Percentiles rank a stretch among this genome's conserved stretches.
phyloP scores from a whole-genome alignment of 2,888 invertebrate species.

The Ariolimax columbianus region DNA sequence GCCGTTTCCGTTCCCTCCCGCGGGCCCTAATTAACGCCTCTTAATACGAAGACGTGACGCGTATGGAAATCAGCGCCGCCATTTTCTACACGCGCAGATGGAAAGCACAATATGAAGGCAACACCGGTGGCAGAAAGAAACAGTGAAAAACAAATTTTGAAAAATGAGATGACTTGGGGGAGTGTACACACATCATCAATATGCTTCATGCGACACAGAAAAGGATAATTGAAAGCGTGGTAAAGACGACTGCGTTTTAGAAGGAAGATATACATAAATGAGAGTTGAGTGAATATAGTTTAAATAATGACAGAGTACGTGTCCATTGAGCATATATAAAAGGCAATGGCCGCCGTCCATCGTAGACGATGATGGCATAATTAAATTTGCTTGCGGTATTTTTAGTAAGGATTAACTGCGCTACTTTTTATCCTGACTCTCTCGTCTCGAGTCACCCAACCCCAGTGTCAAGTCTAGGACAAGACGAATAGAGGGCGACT shows the following conservation, averaged over 20 bases:
- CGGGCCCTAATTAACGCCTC: constrained; percentile 45
- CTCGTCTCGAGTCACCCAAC: too few relatives aligned
- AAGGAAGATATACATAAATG: too few relatives aligned
- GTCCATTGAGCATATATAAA: too few relatives aligned
- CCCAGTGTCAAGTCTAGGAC: too few relatives aligned
- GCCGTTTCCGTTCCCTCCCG: constrained; percentile 40
- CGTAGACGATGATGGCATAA: too few relatives aligned
- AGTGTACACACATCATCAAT: neutral
- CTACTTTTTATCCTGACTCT: too few relatives aligned
- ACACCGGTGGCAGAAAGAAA: neutral
- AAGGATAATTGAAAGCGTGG: neutral
- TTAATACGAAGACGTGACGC: constrained; percentile 29
- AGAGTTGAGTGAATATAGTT: too few relatives aligned
- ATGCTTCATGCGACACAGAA: neutral
- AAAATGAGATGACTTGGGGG: constrained; percentile 15
- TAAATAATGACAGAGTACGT: too few relatives aligned
- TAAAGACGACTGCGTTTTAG: neutral
- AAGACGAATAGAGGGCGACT: too few relatives aligned
- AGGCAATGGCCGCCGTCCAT: too few relatives aligned
- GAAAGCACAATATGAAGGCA: neutral
- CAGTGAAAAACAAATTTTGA: constrained; percentile 15
- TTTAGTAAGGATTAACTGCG: too few relatives aligned
- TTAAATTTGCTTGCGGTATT: too few relatives aligned
- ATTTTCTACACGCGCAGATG: constrained; percentile 13
- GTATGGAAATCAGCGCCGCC: constrained; percentile 45